Base-by-base conservation (phyloP, 2,113 vertebrate genomes). In the Hemiprocne comata region DNA sequence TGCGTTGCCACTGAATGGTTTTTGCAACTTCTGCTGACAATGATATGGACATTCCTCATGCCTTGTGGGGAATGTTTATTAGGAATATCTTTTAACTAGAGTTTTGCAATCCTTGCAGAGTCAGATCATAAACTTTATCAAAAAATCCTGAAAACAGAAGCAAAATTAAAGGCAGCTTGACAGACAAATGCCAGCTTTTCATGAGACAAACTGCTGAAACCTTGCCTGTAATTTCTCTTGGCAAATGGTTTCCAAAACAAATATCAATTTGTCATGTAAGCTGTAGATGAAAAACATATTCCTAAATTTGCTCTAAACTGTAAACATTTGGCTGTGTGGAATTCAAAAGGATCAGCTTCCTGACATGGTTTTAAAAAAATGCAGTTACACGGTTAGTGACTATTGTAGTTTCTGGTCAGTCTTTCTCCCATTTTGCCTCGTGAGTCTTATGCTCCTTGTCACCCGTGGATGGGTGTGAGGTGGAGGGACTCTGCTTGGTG, bases 221-320 rank as follows among this genome's bases (percentile, higher is more conserved):
- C 67, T 95, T 85, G 62, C 67, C 88, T 95, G 71, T 88, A 84
- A 91, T 89, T 95, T 91, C 42, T 95, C 54, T 88, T 97, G 94
- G 94, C 95, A 95, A 94, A 93, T 96, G 80, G 62, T 85, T 76
- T 91, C 34, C 67, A 94, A 11, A 44, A 65, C 48, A 92, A 91
- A 93, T 91, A 93, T 71, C 86, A 79, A 88, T 69, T 87, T 90
- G 92, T 95, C 70, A 65, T 89, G 74, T 93, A 94, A 96, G 66
- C 91, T 96, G 93, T 89, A 96, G 96, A 93, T 88, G 58, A 75
- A 96, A 94, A 95, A 60, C 89, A 90, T 90, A 93, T 90, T 94
- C 90, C 78, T 87, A 62, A 91, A 87, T 73, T 85, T 95, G 44
- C 75, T 82, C 34, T 78, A 36, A 90, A 81, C 81, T 2, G 3